Percentiles rank a stretch among this genome's conserved stretches.
phyloP scores from a whole-genome alignment of 2,797 vertebrate species.

The Catostomus latipinnis region DNA sequence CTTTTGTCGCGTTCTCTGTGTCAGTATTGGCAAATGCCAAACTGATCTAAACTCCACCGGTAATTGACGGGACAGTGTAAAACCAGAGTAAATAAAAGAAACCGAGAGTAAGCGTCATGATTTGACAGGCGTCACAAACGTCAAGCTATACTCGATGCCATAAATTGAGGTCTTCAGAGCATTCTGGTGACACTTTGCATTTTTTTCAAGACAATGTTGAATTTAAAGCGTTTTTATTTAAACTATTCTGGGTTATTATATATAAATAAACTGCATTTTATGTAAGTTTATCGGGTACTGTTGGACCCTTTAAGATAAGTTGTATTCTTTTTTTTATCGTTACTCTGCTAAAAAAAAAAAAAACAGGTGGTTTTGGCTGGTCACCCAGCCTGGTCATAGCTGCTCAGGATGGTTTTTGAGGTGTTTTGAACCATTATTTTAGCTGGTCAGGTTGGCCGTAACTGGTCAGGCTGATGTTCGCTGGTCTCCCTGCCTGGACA shows the following conservation, averaged over 20 bases:
- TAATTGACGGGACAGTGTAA: neutral
- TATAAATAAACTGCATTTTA: neutral
- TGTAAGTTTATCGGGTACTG: neutral
- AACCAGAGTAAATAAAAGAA: neutral
- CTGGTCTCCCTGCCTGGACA: too few relatives aligned
- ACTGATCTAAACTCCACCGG: neutral
- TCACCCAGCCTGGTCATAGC: too few relatives aligned
- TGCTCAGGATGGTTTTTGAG: too few relatives aligned
- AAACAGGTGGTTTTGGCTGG: too few relatives aligned
- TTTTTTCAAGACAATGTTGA: conserved; percentile 15
- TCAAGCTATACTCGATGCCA: neutral
- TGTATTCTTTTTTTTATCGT: too few relatives aligned
- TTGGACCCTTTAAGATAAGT: too few relatives aligned
- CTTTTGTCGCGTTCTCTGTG: conserved; percentile 10
- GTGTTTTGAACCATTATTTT: too few relatives aligned
- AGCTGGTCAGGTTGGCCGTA: too few relatives aligned
- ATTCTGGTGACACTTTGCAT: neutral
- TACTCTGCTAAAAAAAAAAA: too few relatives aligned
- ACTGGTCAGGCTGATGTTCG: too few relatives aligned
- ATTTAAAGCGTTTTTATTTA: neutral
- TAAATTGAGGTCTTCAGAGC: neutral
- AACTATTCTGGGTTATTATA: neutral
- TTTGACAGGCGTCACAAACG: conserved; percentile 28
- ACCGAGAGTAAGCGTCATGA: neutral
- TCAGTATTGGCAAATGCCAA: neutral